Base-by-base conservation (phyloP, 30 jellyfish, hydroid and myxozoan genomes). In the Sanderia malayensis region DNA sequence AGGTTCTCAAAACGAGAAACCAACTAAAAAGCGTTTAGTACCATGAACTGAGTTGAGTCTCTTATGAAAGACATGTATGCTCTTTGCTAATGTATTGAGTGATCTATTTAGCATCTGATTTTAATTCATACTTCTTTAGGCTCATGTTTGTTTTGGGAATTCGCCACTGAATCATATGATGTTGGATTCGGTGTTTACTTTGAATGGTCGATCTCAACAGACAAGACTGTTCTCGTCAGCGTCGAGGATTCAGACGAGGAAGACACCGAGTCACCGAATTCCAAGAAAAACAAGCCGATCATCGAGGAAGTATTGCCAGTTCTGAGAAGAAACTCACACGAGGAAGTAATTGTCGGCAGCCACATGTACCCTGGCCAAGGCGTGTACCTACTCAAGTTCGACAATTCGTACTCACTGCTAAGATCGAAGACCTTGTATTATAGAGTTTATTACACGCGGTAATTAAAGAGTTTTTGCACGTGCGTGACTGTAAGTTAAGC, bases 361-460 rank as follows among this genome's bases (percentile, higher is more conserved):
- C 98, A 90, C 64, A 58, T 90, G 74, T 90, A 90, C 74, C 98
- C 98, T 2, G 98, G 98, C 30, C 98, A 90, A 65, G 98, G 98
- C 24, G 88, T 90, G 1, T 90, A 90, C 65, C 49, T 90, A 45
- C 87, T 90, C 30, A 90, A 90, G 64, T 90, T 83, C 65, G 98
- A 90, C 91, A 90, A 90, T 79, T 90, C 98, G 11, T 90, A 90
- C 57, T 90, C 98, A 4, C 60, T 90, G 59, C 68, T 90, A 27
- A 81, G 98, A 19, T 90, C 98, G 23, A 90, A 90, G 67, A 71
- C 98, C 0, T 73, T 90, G 55, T 90, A 90, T 72, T 90, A 90
- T 65, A 69, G 98, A 61, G 98, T 90, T n/a, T 90, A 90, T 72
- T 90, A 90, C 72, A 90, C 98, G 44, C 74, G 84, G 69, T 90